Evolutionary conservation across 1,140 invertebrate species (phyloP), one percentile per base, ranked within the genome.

Genomic region (Subanguina moxae): DNA sequence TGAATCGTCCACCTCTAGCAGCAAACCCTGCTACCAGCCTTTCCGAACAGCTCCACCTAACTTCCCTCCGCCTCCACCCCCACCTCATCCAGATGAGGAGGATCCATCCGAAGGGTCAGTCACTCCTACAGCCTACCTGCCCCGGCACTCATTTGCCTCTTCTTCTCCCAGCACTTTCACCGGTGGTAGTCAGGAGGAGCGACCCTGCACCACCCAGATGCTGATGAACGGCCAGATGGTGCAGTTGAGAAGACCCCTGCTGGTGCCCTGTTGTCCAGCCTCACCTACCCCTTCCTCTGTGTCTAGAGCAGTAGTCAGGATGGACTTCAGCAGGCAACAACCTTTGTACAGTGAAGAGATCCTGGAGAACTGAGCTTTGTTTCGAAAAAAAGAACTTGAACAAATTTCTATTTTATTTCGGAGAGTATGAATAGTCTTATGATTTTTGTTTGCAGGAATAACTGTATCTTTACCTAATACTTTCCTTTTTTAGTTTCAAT

Each of bases 281-380:
- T 38, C 32, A 38, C 32, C 32, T 38, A 38, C 32, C 32, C 32
- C 32, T 38, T 38, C 32, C 32, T 38, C 32, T 38, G 32, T 38
- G 32, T 38, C 32, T 11, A 38, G 32, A 38, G 32, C 32, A 38
- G 32, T 38, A 11, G 32, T 38, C 32, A 67, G 46, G 56, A 67
- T 67, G 65, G 65, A 67, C 56, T 46, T 67, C 28, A 57, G 45
- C 32, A 30, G 65, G 23, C 65, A 57, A 28, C 45, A 38, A 38
- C 65, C 65, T 28, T 57, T 67, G 56, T 67, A 38, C 32, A 38
- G 32, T 38, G 32, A 38, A 38, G 32, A 38, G 32, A 38, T 38
- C 3, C 32, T 5, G 32, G 32, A 38, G 11, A 38, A 38, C 32
- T 38, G 32, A 38, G 32, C 32, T 38, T 38, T 3, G 11, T 38